Base-by-base conservation (phyloP, 2,888 invertebrate species). In the Synergus laeviventris region DNA sequence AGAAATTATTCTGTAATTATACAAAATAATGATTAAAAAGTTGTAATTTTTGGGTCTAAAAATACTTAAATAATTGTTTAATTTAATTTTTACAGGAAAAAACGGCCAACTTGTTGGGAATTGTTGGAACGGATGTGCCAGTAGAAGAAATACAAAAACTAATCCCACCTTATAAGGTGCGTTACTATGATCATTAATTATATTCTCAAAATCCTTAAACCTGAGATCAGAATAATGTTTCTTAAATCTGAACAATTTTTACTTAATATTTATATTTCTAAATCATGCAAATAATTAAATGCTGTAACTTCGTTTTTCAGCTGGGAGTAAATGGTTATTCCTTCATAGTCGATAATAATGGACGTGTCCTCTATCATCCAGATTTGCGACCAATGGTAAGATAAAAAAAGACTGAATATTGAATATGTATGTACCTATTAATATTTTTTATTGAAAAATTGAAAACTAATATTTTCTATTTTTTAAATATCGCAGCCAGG, bases 261-360 rank as follows among this genome's bases (percentile, higher is more conserved):
- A 31, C 4, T 5, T 31, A 31, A 31, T 31, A 31, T 31, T 31
- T 31, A 31, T 31, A 31, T 31, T 7, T 31, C 31, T 31, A 31
- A 31, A 31, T 31, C 5, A 0, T 31, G 1, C 31, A 5, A 31
- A 5, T 31, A 5, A 31, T 31, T 31, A 31, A 31, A 31, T 31
- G 31, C 60, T 76, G 49, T 74, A 76, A 77, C 64, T 64, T 66
- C 73, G 56, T 77, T 74, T 76, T 93, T 79, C 92, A 98, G 97
- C 93, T 99, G 88, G 99, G 99, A 84, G 97, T 97, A 59, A 98
- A 98, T 91, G 98, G 97, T 74, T 99, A 99, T 92, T 97, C 98
- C 74, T 99, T 99, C 92, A 96, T 98, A 92, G 96, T 98, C 88
- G 98, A 98, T 91, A 98, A 98, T 92, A 99, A 99, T 92, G 99